These are phyloP conservation scores for Tringa solitaria DNA, from an alignment of 2,113 vertebrate genomes.

Conservation along the genomic window DNA sequence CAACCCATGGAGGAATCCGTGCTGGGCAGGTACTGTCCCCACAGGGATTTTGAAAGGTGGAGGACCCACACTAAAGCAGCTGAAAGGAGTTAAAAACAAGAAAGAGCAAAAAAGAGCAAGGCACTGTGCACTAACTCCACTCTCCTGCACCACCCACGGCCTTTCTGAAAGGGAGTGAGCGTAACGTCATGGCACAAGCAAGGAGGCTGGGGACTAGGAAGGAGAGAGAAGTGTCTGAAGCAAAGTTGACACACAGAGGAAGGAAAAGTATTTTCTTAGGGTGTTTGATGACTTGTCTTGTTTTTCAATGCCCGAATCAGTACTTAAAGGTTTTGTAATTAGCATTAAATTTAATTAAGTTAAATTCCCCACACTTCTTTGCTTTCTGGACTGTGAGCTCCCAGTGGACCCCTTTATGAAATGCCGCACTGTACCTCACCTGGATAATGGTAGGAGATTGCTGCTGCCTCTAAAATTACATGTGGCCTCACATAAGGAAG, in stretches of 20 bases:
- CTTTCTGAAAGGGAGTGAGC: neutral
- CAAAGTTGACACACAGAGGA: neutral
- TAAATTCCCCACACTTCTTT: neutral
- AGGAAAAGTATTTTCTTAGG: neutral
- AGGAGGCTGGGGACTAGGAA: neutral
- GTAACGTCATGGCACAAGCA: neutral
- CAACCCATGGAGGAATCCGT: neutral
- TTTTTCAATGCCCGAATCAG: neutral
- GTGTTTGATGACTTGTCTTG: neutral
- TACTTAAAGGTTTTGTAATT: neutral
- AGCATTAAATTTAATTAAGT: neutral
- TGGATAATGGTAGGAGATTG: neutral
- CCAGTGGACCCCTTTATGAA: neutral
- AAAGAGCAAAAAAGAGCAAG: neutral
- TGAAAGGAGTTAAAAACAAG: neutral
- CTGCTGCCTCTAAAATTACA: neutral
- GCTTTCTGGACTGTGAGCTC: neutral
- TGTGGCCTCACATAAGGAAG: neutral
- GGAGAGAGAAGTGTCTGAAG: neutral
- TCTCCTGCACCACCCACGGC: neutral
- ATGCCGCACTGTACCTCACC: neutral
- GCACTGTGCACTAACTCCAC: neutral
- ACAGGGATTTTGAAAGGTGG: neutral
- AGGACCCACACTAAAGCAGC: neutral
- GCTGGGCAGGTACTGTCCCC: fast-evolving